Evolutionary conservation across 1,140 invertebrate genomes (phyloP).

Genomic region (Nilaparvata lugens): DNA sequence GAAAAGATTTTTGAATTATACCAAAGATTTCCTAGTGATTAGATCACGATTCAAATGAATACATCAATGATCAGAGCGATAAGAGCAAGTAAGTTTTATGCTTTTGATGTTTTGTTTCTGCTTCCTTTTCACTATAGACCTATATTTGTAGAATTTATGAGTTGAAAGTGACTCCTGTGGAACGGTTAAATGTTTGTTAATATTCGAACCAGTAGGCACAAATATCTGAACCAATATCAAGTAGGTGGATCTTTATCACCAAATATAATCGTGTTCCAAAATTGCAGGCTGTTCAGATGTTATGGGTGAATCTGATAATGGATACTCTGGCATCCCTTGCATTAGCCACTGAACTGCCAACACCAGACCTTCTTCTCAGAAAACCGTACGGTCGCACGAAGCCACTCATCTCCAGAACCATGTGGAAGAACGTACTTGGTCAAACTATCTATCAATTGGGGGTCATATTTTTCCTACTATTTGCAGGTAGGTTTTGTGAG

Average conservation of each 20-base stretch:
- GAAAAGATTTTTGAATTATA: no score
- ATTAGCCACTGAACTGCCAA: conserved; percentile 97
- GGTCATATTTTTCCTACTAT: conserved; percentile 94
- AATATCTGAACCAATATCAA: not conserved
- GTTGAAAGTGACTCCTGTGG: no score
- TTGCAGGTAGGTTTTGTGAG: conserved; percentile 56
- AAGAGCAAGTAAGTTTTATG: no score
- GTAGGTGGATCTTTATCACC: not conserved
- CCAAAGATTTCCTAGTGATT: no score
- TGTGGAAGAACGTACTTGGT: conserved; percentile 99
- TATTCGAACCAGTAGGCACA: not conserved
- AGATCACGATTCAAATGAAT: no score
- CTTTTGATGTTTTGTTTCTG: no score
- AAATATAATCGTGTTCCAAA: conserved; percentile 33
- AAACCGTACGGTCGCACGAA: conserved; percentile 98
- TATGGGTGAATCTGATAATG: conserved; percentile 99
- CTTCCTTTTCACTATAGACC: no score
- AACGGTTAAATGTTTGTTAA: no score
- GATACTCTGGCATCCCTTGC: conserved; percentile 98
- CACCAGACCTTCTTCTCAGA: conserved; percentile 81
- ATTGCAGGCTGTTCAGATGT: conserved; percentile 90
- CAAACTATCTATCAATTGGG: conserved; percentile 94
- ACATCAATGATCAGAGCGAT: no score
- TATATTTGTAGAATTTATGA: no score
- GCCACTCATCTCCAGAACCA: conserved; percentile 94